Conservation (phyloP, 2,888 invertebrate species). For the Agapostemon virescens region DNA sequence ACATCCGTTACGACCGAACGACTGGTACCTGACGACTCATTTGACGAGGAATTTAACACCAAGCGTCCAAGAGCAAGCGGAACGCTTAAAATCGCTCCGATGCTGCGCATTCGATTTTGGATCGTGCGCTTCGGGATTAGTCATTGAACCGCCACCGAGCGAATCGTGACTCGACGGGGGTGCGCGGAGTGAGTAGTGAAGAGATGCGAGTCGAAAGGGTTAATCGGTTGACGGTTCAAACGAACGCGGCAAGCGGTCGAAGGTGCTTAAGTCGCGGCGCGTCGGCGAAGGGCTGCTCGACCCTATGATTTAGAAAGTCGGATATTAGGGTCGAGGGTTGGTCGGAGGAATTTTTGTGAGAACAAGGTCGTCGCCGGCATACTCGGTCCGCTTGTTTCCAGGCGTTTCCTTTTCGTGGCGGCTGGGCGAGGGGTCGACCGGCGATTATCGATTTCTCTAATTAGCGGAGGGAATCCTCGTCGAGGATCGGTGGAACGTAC, state of each 20-base stretch:
- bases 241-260: not conserved
- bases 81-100: not conserved
- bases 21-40: not conserved
- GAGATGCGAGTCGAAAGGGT: slow-evolving; percentile 11
- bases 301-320: slow-evolving; percentile 26
- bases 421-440: not conserved
- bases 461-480: slow-evolving; percentile 9
- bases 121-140: not conserved
- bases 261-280: slow-evolving; percentile 9
- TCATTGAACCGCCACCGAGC: not conserved
- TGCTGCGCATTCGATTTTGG: not conserved
- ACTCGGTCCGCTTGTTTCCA: not conserved
- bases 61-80: not conserved
- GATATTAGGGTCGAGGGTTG: slow-evolving; percentile 15
- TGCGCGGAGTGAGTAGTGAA: not conserved
- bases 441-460: slow-evolving; percentile 15
- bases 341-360: slow-evolving; percentile 6
- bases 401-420: slow-evolving; percentile 11
- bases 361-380: not conserved
- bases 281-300: slow-evolving; percentile 1
- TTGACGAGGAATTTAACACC: not conserved
- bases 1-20: not conserved
- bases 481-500: not conserved
- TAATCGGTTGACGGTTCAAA: slow-evolving; percentile 1
- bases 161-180: not conserved